Evolutionary conservation across 2,888 invertebrate genomes (phyloP), one percentile per base, ranked within the genome.

Genomic region (Pilophorus perplexus): DNA sequence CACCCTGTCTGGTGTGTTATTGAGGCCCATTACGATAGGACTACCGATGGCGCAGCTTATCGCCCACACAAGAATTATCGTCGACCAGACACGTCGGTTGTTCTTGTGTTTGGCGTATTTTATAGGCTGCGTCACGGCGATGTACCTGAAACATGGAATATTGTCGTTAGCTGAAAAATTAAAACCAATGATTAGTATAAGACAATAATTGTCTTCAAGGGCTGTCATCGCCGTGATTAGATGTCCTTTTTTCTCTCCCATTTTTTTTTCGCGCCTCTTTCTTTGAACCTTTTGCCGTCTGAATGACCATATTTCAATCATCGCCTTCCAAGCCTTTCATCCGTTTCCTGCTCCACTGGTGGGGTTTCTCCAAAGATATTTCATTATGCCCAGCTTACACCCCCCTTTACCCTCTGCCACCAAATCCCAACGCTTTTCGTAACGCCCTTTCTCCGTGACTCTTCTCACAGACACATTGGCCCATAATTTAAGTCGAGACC

Each of bases 21-120:
- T 98, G 74, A 97, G 85, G 37, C 98, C 98, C 72, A 97, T 83
- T 55, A 96, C 92, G 73, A 99, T 94, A 50, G 98, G 99, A 16
- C 93, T 89, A 37, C 96, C 98, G 73, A 99, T 98, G 69, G 93
- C 92, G 1, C 90, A 89, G 67, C 92, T 92, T 77, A 98, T 90
- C 73, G 92, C 85, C 99, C 99, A 99, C 59, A 96, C 96, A 71
- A 96, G 81, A 40, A 89, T 87, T 75, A 99, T 94, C 73, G 96
- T 98, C 77, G 95, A 80, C 86, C 92, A 92, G 48, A 97, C 94
- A 69, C 98, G 86, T 62, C 87, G 84, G 80, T 90, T 93, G 83
- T 94, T 97, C 83, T 95, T 94, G 83, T 97, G 96, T 77, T 95
- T 94, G 68, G 97, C 95, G 81, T 99, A 99, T 79, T 97, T 94